These are phyloP conservation scores for Drosophila erecta DNA, from an alignment of 1,140 invertebrate genomes.

Conservation along the genomic window DNA sequence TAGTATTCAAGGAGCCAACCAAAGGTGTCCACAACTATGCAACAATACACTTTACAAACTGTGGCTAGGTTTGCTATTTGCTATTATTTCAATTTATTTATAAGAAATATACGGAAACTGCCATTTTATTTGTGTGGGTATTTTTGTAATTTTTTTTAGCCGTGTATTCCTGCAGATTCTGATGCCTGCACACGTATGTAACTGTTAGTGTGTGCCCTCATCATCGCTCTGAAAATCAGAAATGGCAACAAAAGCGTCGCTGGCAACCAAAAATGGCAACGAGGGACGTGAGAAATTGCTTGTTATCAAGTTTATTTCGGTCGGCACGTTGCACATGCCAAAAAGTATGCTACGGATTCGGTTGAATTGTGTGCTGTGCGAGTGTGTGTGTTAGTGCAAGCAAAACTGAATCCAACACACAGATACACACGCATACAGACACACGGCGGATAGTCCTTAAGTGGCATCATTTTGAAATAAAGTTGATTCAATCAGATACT, in stretches of 20 bases:
- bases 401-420: conserved; percentile 41
- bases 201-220: conserved; percentile 15
- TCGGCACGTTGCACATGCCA: conserved; percentile 71
- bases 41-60: too few species aligned
- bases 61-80: too few species aligned
- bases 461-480: conserved; percentile 84
- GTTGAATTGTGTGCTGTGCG: background rate
- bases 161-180: conserved; percentile 10
- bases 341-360: conserved; percentile 71
- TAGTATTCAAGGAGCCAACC: background rate
- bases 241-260: conserved; percentile 16
- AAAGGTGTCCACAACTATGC: background rate
- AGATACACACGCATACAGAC: background rate
- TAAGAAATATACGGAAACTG: background rate
- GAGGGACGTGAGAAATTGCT: conserved; percentile 81
- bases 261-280: conserved; percentile 54
- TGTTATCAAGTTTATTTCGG: conserved; percentile 82
- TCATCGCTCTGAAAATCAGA: conserved; percentile 13
- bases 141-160: background rate
- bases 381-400: conserved; percentile 29
- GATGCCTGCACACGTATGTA: conserved; percentile 18
- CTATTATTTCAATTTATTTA: background rate
- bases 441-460: conserved; percentile 42
- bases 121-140: too few species aligned
- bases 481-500: conserved; percentile 82